phyloP scores from a whole-genome alignment of 2,888 invertebrate genomes.

The Furcula furcula region DNA sequence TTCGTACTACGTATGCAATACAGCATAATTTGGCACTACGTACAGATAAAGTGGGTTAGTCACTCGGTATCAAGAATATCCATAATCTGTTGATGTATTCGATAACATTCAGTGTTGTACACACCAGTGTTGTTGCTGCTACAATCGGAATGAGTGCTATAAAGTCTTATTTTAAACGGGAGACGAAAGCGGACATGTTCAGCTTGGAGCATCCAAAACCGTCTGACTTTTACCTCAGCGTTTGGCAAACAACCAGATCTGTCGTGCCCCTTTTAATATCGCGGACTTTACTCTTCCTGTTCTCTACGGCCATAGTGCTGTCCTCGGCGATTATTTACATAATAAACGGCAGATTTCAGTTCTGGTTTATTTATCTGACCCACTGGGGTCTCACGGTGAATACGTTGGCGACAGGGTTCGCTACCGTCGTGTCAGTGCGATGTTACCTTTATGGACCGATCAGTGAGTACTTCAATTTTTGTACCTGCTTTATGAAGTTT shows the following conservation, averaged over 20 bases:
- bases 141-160: slow-evolving; percentile 54
- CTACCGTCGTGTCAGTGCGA: slow-evolving; percentile 56
- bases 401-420: slow-evolving; percentile 55
- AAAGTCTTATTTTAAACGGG: slow-evolving; percentile 59
- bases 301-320: slow-evolving; percentile 54
- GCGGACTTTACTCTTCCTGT: slow-evolving; percentile 57
- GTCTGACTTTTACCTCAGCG: slow-evolving; percentile 64
- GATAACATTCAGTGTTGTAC: slow-evolving; percentile 14
- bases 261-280: slow-evolving; percentile 61
- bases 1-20: slow-evolving; percentile 12
- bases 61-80: slow-evolving; percentile 29
- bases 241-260: slow-evolving; percentile 68
- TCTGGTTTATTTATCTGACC: slow-evolving; percentile 79
- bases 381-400: slow-evolving; percentile 75
- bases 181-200: slow-evolving; percentile 51
- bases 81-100: slow-evolving; percentile 32
- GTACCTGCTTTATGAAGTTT: no score
- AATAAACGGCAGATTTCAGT: slow-evolving; percentile 37
- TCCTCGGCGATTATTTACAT: slow-evolving; percentile 56
- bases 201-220: slow-evolving; percentile 58
- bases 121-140: slow-evolving; percentile 4
- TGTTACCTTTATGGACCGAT: slow-evolving; percentile 64
- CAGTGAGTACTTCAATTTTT: no score
- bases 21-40: slow-evolving; percentile 39
- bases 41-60: slow-evolving; percentile 37